Percentiles rank a stretch among this genome's conserved stretches.
Evolutionary conservation across 2,113 vertebrate species (phyloP).

Genomic region (Ellobius talpinus): DNA sequence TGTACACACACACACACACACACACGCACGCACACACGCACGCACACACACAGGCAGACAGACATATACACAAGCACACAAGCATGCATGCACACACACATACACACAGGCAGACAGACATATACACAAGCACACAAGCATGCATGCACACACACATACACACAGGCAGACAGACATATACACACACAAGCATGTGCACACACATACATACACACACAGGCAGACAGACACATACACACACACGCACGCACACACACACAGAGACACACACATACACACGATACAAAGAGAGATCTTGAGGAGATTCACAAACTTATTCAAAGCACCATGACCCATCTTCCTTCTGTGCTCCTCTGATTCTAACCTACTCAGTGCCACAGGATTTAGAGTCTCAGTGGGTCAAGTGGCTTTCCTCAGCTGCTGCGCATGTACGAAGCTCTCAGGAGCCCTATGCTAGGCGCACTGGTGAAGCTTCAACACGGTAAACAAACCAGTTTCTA

Average conservation of each 20-base stretch:
- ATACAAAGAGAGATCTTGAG: background rate
- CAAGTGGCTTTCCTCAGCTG: background rate
- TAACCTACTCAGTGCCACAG: background rate
- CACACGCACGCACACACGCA: background rate
- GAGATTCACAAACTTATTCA: background rate
- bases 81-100: background rate
- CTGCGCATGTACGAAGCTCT: background rate
- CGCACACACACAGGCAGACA: no score
- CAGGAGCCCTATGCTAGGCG: background rate
- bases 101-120: background rate
- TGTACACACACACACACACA: background rate
- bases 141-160: background rate
- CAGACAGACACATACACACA: background rate
- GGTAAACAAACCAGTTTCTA: background rate
- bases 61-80: accelerated
- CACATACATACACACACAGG: no score
- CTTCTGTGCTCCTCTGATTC: background rate
- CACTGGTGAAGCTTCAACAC: background rate
- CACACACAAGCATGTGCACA: background rate
- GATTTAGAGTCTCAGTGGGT: background rate
- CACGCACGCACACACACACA: background rate
- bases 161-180: background rate
- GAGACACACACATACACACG: background rate
- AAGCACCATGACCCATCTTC: background rate
- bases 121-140: background rate